Conservation (phyloP, 2,888 invertebrate genomes). For the Lasioglossum zephyrum region DNA sequence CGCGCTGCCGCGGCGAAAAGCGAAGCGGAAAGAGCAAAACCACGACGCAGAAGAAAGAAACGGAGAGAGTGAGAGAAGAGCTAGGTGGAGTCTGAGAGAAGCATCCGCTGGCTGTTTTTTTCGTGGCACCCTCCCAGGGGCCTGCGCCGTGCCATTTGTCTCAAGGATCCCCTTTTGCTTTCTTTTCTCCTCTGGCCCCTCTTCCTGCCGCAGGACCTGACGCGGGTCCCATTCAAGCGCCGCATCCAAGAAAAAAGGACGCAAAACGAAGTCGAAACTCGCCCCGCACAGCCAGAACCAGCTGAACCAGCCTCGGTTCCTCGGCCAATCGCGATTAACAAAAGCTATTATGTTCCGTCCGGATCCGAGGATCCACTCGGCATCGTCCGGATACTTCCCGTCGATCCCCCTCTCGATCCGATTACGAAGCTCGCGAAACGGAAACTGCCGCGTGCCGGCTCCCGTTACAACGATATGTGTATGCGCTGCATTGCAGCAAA, state of each 20-base stretch:
- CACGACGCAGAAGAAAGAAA: constrained; percentile 44
- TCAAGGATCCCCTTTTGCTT: constrained; percentile 70
- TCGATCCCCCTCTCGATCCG: constrained; percentile 1
- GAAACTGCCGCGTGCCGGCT: not conserved
- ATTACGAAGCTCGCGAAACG: constrained; percentile 3
- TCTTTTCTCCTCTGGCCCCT: constrained; percentile 40
- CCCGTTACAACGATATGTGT: not conserved
- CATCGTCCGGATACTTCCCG: not conserved
- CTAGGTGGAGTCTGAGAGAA: constrained; percentile 27
- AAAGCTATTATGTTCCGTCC: constrained; percentile 41
- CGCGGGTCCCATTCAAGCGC: constrained; percentile 55
- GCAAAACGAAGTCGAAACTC: constrained; percentile 15
- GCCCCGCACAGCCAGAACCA: not conserved
- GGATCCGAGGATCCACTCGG: constrained; percentile 16
- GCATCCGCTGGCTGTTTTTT: constrained; percentile 62
- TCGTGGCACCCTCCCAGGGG: constrained; percentile 24
- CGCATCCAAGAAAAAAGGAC: constrained; percentile 34
- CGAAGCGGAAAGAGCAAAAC: constrained; percentile 13
- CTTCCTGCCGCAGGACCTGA: constrained; percentile 59
- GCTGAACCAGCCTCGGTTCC: constrained; percentile 5
- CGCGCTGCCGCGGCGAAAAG: not conserved
- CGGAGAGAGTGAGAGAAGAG: not conserved
- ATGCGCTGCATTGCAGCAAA: not conserved
- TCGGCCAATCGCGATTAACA: constrained; percentile 52
- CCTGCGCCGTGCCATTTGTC: constrained; percentile 70